phyloP scores from a whole-genome alignment of 2,888 invertebrate species.

The Conops quadrifasciatus region DNA sequence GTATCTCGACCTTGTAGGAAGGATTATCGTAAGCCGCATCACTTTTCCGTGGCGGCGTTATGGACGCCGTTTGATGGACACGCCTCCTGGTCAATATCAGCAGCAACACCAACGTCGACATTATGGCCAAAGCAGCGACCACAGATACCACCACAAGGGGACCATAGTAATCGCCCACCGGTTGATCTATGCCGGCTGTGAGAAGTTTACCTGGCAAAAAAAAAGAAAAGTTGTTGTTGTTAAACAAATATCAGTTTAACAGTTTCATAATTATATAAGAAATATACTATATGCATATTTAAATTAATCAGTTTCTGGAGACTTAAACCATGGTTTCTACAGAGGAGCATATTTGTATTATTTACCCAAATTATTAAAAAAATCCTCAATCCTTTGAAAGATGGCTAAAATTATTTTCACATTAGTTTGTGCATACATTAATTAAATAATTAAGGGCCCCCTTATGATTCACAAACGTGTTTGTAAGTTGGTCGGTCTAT shows the following conservation, averaged over 20 bases:
- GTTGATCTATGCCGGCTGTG: slow-evolving; percentile 60
- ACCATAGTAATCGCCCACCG: slow-evolving; percentile 81
- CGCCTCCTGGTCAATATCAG: slow-evolving; percentile 81
- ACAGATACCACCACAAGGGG: slow-evolving; percentile 89
- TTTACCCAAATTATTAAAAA: slow-evolving; percentile 57
- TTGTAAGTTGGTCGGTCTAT: no score
- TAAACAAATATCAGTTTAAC: no score
- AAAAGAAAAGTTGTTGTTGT: not conserved
- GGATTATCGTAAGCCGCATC: slow-evolving; percentile 94
- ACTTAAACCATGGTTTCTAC: not conserved
- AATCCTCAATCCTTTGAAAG: slow-evolving; percentile 52
- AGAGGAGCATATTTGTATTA: slow-evolving; percentile 4
- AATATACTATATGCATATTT: no score
- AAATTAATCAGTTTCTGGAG: not conserved
- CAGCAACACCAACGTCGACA: slow-evolving; percentile 81
- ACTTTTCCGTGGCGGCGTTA: slow-evolving; percentile 80
- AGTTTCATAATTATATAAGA: not conserved
- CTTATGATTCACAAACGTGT: no score
- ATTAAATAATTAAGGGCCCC: not conserved
- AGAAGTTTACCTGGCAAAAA: slow-evolving; percentile 67
- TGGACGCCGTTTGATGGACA: slow-evolving; percentile 77
- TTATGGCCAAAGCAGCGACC: slow-evolving; percentile 83
- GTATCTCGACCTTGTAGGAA: slow-evolving; percentile 91
- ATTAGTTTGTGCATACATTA: not conserved
- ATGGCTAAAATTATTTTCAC: slow-evolving; percentile 49